phyloP scores from a whole-genome alignment of 2,797 vertebrate species.

The Lindbergichthys nudifrons region DNA sequence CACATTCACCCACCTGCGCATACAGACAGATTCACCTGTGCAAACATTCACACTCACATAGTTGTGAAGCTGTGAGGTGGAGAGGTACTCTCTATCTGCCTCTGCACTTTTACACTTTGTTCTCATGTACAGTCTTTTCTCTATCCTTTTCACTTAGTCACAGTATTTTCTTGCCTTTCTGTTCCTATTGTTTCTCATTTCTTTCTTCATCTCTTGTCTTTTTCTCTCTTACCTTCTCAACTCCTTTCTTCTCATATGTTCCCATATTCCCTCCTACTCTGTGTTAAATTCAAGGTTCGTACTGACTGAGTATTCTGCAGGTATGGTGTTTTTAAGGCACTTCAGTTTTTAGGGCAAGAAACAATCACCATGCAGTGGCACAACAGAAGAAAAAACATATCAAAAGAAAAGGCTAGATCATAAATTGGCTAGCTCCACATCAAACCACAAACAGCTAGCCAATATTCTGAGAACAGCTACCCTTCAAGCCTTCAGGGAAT shows the following conservation, averaged over 20 bases:
- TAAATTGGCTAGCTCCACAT: neutral
- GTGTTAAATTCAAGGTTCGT: conserved; percentile 46
- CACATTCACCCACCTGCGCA: conserved; percentile 38
- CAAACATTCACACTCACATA: conserved; percentile 40
- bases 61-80: conserved; percentile 64
- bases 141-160: conserved; percentile 62
- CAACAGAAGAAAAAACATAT: conserved; percentile 10
- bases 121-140: conserved; percentile 51
- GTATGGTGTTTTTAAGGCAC: conserved; percentile 35
- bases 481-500: conserved; percentile 9
- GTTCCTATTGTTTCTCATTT: conserved; percentile 54
- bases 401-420: conserved; percentile 12
- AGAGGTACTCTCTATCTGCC: conserved; percentile 69
- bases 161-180: conserved; percentile 44
- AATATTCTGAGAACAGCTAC: conserved; percentile 5
- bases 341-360: conserved; percentile 31
- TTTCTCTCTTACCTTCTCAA: conserved; percentile 47
- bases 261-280: conserved; percentile 60
- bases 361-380: conserved; percentile 12
- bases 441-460: neutral
- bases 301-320: conserved; percentile 64
- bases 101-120: conserved; percentile 70
- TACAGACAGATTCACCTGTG: conserved; percentile 33
- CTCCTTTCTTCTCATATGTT: conserved; percentile 54
- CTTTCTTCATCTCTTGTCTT: conserved; percentile 54